Evolutionary conservation across 1,140 invertebrate species (phyloP).

Genomic region (Hypothenemus hampei): DNA sequence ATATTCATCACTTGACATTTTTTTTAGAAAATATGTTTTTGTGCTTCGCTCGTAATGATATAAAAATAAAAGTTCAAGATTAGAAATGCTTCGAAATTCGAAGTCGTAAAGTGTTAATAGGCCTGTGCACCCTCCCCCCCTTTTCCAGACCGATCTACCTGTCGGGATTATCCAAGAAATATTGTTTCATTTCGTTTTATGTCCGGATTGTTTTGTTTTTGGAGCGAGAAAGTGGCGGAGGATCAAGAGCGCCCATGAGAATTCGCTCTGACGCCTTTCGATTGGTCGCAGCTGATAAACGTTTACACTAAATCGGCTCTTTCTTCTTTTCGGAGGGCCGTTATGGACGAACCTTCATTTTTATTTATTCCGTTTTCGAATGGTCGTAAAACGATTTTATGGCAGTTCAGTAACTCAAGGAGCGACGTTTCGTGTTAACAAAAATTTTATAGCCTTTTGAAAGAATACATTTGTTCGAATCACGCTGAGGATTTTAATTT

Average conservation of each 20-base stretch:
- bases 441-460: no score
- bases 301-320: constrained; percentile 13
- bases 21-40: no score
- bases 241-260: constrained; percentile 14
- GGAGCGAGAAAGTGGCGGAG: constrained; percentile 10
- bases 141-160: constrained; percentile 21
- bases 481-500: constrained; percentile 14
- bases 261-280: constrained; percentile 14
- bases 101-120: constrained; percentile 32
- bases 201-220: constrained; percentile 23
- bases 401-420: neutral
- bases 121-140: constrained; percentile 15
- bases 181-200: constrained; percentile 33
- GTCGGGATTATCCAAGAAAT: constrained; percentile 29
- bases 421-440: neutral
- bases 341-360: constrained; percentile 2
- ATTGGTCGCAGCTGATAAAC: constrained; percentile 13
- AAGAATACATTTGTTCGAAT: no score
- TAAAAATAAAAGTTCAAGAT: no score
- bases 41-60: no score
- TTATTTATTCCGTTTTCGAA: constrained; percentile 13
- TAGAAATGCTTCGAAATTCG: no score
- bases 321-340: neutral
- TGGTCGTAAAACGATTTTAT: constrained; percentile 8
- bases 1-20: no score